Evolutionary conservation across 2,888 invertebrate species (phyloP).

Genomic region (Peribatodes rhomboidaria): DNA sequence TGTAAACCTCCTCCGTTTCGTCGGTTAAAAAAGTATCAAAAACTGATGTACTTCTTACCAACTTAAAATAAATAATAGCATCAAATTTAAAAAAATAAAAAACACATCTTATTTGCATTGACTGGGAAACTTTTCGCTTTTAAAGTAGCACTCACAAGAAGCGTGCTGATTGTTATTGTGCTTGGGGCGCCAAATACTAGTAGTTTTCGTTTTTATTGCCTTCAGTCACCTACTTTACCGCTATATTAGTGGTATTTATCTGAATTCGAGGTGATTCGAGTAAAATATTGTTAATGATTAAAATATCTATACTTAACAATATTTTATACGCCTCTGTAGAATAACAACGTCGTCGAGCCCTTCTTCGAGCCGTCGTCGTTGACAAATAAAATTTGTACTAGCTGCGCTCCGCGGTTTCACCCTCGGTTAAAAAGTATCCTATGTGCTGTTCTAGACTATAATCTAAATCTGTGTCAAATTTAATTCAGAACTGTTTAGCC

Average conservation of each 20-base stretch:
- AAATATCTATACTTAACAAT: too few species aligned
- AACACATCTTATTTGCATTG: background rate
- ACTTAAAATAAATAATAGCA: background rate
- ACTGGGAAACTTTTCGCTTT: background rate
- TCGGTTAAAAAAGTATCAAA: background rate
- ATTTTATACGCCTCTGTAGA: background rate
- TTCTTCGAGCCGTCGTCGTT: too few species aligned
- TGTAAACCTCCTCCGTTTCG: too few species aligned
- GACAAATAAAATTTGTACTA: too few species aligned
- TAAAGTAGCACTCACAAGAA: background rate
- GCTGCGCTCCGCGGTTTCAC: too few species aligned
- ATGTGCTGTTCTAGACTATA: too few species aligned
- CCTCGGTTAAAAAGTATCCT: too few species aligned
- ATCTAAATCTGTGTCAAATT: too few species aligned
- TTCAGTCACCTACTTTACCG: background rate
- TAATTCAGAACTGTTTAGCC: too few species aligned
- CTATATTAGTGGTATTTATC: background rate
- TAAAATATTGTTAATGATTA: constrained; percentile 1
- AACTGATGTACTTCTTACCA: background rate
- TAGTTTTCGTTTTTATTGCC: constrained; percentile 9
- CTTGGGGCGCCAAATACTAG: background rate
- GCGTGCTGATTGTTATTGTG: constrained; percentile 5
- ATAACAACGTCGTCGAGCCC: background rate
- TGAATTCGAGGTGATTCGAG: background rate
- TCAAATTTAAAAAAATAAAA: background rate